Percentiles rank a stretch among this genome's conserved stretches.
phyloP scores from a whole-genome alignment of 2,888 invertebrate genomes.

The Plagodis pulveraria region DNA sequence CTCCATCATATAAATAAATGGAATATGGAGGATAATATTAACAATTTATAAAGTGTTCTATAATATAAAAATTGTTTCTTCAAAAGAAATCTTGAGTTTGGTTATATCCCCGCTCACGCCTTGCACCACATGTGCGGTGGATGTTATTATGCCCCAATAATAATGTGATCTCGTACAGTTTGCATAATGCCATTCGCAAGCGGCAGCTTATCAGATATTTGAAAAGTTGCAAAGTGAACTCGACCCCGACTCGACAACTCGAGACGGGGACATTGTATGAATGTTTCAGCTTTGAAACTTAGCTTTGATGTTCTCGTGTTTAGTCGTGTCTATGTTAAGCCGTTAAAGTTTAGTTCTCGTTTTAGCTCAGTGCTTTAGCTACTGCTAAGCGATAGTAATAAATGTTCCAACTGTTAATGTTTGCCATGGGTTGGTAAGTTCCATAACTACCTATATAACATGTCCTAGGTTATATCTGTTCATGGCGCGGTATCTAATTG shows the following conservation, averaged over 20 bases:
- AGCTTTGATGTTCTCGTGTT: slow-evolving; percentile 26
- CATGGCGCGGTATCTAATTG: too few species aligned
- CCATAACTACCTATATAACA: too few species aligned
- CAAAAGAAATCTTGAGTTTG: too few species aligned
- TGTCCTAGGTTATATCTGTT: too few species aligned
- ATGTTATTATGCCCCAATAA: slow-evolving; percentile 55
- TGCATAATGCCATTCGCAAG: slow-evolving; percentile 63
- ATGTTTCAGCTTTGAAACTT: slow-evolving; percentile 28
- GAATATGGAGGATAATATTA: too few species aligned
- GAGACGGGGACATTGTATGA: slow-evolving; percentile 22
- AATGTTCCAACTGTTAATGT: background rate
- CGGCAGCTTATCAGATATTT: slow-evolving; percentile 60
- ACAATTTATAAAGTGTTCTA: too few species aligned
- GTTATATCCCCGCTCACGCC: slow-evolving; percentile 10
- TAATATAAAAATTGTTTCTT: too few species aligned
- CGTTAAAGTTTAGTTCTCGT: slow-evolving; percentile 1
- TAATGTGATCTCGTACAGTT: slow-evolving; percentile 66
- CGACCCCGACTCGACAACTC: slow-evolving; percentile 26
- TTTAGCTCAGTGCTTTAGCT: slow-evolving; percentile 4
- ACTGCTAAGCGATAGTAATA: background rate
- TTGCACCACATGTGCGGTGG: slow-evolving; percentile 40
- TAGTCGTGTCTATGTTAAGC: slow-evolving; percentile 7
- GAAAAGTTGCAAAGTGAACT: slow-evolving; percentile 72
- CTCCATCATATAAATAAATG: too few species aligned
- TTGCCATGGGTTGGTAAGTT: too few species aligned